Percentiles rank a stretch among this genome's conserved stretches.
phyloP scores from a whole-genome alignment of 2,113 vertebrate genomes.

The Rhinogobius similis region DNA sequence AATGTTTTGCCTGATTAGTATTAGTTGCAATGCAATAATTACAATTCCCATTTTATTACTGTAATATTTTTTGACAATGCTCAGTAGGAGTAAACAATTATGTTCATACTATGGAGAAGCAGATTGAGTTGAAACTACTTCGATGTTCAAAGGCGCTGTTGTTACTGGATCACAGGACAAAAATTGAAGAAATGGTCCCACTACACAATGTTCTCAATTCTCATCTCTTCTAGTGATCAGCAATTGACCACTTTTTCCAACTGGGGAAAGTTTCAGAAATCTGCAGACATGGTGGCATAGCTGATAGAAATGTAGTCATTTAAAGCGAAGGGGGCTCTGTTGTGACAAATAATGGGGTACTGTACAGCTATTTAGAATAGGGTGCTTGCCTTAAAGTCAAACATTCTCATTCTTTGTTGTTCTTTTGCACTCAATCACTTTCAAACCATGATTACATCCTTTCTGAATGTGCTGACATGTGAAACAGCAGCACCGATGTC shows the following conservation, averaged over 20 bases:
- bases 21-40: background rate
- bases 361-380: slow-evolving; percentile 57
- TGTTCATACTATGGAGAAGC: slow-evolving; percentile 28
- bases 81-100: background rate
- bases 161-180: slow-evolving; percentile 69
- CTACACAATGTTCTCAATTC: slow-evolving; percentile 22
- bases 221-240: background rate
- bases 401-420: background rate
- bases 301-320: slow-evolving; percentile 1
- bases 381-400: slow-evolving; percentile 63
- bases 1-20: background rate
- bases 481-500: slow-evolving; percentile 34
- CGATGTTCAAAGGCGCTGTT: slow-evolving; percentile 60
- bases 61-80: background rate
- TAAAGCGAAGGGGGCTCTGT: slow-evolving; percentile 17
- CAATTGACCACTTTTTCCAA: slow-evolving; percentile 41
- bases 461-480: slow-evolving; percentile 31
- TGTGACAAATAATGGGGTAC: slow-evolving; percentile 30
- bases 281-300: slow-evolving; percentile 17
- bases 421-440: slow-evolving; percentile 49
- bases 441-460: slow-evolving; percentile 40
- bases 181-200: slow-evolving; percentile 43
- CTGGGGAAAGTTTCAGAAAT: slow-evolving; percentile 28
- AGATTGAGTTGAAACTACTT: slow-evolving; percentile 38
- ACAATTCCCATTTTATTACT: background rate